These are phyloP conservation scores for Cichladusa arquata DNA, from an alignment of 2,113 vertebrate genomes.

Conservation along the genomic window DNA sequence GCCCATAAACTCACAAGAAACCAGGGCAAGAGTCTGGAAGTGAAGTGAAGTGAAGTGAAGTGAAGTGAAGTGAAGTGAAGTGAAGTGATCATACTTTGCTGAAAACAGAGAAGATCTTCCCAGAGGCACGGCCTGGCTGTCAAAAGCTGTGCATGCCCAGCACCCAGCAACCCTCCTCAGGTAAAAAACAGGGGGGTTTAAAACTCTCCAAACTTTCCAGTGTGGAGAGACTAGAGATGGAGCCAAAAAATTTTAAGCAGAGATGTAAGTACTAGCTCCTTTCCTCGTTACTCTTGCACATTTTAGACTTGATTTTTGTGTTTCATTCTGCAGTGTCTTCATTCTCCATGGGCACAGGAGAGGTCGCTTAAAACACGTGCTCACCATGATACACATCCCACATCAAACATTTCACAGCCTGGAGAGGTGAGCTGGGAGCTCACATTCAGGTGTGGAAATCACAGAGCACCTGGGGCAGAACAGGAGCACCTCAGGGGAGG, in stretches of 20 bases:
- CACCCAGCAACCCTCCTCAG: background rate
- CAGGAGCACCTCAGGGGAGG: too few species aligned
- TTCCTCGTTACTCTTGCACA: accelerated
- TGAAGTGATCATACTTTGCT: background rate
- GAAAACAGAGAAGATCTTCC: background rate
- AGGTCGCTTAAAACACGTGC: background rate
- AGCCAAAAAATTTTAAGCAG: background rate
- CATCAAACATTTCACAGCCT: background rate
- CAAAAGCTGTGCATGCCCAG: background rate
- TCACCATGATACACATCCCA: background rate
- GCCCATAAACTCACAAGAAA: background rate
- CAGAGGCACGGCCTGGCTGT: background rate
- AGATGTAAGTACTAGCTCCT: background rate
- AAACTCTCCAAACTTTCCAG: background rate
- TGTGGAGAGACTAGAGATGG: background rate
- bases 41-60: background rate
- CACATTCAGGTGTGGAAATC: accelerated
- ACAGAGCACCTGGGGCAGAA: background rate
- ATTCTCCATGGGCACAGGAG: accelerated
- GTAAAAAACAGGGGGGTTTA: background rate
- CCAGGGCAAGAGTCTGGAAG: background rate
- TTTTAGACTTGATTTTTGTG: background rate
- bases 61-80: background rate
- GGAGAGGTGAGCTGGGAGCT: background rate
- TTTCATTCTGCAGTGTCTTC: background rate